Evolutionary conservation across 2,113 vertebrate genomes (phyloP), one percentile per base, ranked within the genome.

Genomic region (Nyctibius bracteatus): DNA sequence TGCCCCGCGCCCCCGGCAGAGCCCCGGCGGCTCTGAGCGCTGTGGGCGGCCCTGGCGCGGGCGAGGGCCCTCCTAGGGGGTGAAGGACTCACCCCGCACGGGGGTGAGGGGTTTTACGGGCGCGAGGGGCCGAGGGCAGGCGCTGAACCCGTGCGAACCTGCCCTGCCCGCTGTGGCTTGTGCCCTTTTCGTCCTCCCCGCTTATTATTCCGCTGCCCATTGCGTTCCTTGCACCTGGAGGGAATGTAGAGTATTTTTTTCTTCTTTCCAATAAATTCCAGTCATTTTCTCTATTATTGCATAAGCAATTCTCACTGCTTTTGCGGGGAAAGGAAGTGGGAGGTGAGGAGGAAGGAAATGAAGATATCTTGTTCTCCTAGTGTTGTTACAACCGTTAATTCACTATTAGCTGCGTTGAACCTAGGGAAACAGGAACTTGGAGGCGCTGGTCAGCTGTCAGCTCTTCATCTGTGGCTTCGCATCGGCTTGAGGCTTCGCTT

Each of bases 311-410:
- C 11, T 63, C 16, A 4, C 39, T 43, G 43, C 17, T 31, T 39
- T 71, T 70, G 33, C 25, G 18, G 13, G 17, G 43, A 14, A 4
- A 63, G 62, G 62, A 63, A 95, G 74, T 73, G 86, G 94, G 91
- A 95, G 46, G 80, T 81, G 46, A 83, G 82, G 49, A 73, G 92
- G 94, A 96, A 94, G 95, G 96, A 95, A 94, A 37, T 21, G 4
- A 14, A 92, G 35, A 41, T 91, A 33, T 6, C 47, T 88, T 82
- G 31, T 39, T 37, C 35, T 61, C 52, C 55, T 77, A 2, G 33
- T n/a, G 81, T 51, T 90, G n/a, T 55, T 81, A n/a, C 7, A 52
- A 84, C 33, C 10, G 0, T 80, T 86, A 57, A 72, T 90, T 72
- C 49, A 3, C 18, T 28, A 12, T 80, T 91, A 51, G 25, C 37